Evolutionary conservation across 1,140 invertebrate species (phyloP).

Genomic region (Ptiloglossa arizonensis): DNA sequence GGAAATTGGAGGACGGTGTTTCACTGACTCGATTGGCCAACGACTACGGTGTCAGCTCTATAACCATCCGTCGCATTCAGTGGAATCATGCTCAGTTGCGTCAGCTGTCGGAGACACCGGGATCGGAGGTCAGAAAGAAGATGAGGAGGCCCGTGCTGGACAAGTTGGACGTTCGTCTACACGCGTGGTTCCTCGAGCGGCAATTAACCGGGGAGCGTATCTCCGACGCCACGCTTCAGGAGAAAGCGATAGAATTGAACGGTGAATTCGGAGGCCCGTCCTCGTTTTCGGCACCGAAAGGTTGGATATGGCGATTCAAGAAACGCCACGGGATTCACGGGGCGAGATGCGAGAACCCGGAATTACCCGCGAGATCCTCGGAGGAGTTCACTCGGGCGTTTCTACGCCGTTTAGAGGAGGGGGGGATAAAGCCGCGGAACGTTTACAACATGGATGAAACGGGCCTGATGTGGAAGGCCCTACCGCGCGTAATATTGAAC

Average conservation of each 20-base stretch:
- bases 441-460: no score
- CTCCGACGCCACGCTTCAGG: not conserved
- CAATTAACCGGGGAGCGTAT: not conserved
- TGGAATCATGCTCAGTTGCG: not conserved
- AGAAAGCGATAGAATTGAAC: not conserved
- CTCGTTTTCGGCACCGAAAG: not conserved
- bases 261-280: not conserved
- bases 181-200: not conserved
- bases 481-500: no score
- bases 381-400: no score
- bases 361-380: no score
- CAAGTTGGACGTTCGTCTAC: not conserved
- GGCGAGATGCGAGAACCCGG: no score
- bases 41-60: not conserved
- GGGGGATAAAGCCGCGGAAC: no score
- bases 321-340: not conserved
- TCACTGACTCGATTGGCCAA: not conserved
- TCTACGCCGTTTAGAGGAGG: no score
- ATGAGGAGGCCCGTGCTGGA: not conserved
- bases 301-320: not conserved
- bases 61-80: not conserved
- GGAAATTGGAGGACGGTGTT: not conserved
- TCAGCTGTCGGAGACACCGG: not conserved
- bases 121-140: not conserved
- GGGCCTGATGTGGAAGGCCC: no score